Evolutionary conservation across 1,140 invertebrate genomes (phyloP).

Genomic region (Lepidostoma basale): DNA sequence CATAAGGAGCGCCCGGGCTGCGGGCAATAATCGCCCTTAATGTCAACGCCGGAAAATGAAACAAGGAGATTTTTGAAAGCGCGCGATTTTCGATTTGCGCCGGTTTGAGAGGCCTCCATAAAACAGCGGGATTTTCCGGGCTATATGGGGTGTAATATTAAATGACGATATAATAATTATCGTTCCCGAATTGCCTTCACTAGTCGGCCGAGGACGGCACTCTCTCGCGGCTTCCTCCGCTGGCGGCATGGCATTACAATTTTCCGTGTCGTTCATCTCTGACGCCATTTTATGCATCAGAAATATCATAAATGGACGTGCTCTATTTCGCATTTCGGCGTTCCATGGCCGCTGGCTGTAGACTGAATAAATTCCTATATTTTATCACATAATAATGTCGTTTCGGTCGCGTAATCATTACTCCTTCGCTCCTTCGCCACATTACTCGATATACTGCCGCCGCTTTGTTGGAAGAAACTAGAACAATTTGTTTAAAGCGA

Average conservation of each 20-base stretch:
- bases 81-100: slow-evolving; percentile 14
- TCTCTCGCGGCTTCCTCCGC: neutral
- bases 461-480: too few relatives aligned
- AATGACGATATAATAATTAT: slow-evolving; percentile 45
- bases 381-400: too few relatives aligned
- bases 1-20: slow-evolving; percentile 25
- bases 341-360: too few relatives aligned
- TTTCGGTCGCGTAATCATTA: too few relatives aligned
- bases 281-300: too few relatives aligned
- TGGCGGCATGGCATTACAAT: slow-evolving; percentile 3
- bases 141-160: slow-evolving; percentile 44
- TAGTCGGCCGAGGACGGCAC: neutral
- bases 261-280: neutral
- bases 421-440: too few relatives aligned
- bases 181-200: slow-evolving; percentile 44
- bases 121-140: slow-evolving; percentile 40
- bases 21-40: slow-evolving; percentile 36
- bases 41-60: slow-evolving; percentile 5
- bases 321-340: too few relatives aligned
- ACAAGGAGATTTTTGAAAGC: slow-evolving; percentile 8
- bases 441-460: too few relatives aligned
- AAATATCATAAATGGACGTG: too few relatives aligned
- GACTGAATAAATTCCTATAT: too few relatives aligned
- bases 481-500: too few relatives aligned
- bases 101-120: slow-evolving; percentile 17